Evolutionary conservation across 2,797 vertebrate genomes (phyloP).

Genomic region (Galaxias olidus): DNA sequence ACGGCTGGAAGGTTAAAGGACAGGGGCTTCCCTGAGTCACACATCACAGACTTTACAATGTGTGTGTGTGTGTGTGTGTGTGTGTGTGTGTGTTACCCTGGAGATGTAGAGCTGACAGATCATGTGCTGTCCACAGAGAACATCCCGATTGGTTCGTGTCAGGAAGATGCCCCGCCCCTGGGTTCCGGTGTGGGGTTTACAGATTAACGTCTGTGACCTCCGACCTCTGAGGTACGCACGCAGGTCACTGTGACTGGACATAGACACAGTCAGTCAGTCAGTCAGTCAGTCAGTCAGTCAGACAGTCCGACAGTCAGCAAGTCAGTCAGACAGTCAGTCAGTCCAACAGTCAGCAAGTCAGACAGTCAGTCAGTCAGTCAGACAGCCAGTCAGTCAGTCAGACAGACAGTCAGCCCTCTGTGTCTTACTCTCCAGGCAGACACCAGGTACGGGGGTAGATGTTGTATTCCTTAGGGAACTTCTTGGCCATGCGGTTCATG

Average conservation of each 20-base stretch:
- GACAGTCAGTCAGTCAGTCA: not conserved
- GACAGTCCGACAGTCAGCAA: not conserved
- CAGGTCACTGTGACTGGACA: constrained; percentile 55
- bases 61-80: not conserved
- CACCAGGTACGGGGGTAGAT: constrained; percentile 72
- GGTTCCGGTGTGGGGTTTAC: constrained; percentile 72
- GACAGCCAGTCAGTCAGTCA: not conserved
- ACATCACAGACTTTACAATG: not conserved
- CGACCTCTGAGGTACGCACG: constrained; percentile 52
- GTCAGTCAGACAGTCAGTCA: not conserved
- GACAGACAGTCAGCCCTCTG: not conserved
- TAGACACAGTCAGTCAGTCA: not conserved
- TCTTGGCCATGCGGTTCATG: constrained; percentile 64
- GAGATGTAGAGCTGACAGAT: constrained; percentile 75
- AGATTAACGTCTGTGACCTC: constrained; percentile 61
- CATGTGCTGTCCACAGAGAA: constrained; percentile 66
- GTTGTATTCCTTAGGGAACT: constrained; percentile 65
- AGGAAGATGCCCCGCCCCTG: constrained; percentile 74
- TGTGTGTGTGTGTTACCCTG: constrained; percentile 57
- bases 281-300: not conserved
- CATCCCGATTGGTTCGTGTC: constrained; percentile 61
- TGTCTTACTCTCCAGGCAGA: constrained; percentile 55
- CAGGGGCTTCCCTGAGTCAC: not conserved
- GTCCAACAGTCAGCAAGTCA: not conserved
- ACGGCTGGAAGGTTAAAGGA: constrained; percentile 50